Evolutionary conservation across 2,888 invertebrate genomes (phyloP), one percentile per base, ranked within the genome.

Genomic region (Macroteleia sp.): DNA sequence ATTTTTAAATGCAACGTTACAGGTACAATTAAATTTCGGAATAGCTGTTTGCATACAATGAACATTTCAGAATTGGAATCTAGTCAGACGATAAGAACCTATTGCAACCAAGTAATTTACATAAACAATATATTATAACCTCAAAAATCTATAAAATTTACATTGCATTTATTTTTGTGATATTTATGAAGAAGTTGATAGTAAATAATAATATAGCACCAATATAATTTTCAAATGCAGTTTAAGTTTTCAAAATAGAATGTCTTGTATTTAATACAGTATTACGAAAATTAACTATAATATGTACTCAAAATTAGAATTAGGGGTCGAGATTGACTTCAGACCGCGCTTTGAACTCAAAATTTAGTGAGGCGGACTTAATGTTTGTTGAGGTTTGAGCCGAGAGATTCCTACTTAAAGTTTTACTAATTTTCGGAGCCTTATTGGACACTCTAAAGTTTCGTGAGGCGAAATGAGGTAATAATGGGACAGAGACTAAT

Each of bases 401-500:
- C 12, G 28, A 34, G 19, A 62, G 48, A 59, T 59, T 62, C 36
- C 48, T 67, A 61, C 67, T 75, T 61, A 56, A 75, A 75, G 75
- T 67, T 75, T 75, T 67, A 42, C 61, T 75, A 75, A 75, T 75
- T 75, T 67, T 67, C 75, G 14, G 44, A 61, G 75, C 61, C 67
- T 67, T 61, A 75, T 75, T 75, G 67, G 61, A 67, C 61, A 74
- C 61, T 67, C 67, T 46, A 61, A 75, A 75, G 75, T 67, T 74
- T 67, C 36, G 44, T 12, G 30, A 54, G 44, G 36, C 42, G 50
- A 74, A 74, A 61, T 67, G 67, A 74, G 66, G 54, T 74, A 74
- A 74, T 74, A 74, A 74, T 74, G 44, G 46, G 54, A 74, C 74
- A 59, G 25, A 61, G 61, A 67, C 66, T 74, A 67, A 67, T 67